Percentiles rank a stretch among this genome's conserved stretches.
These are phyloP conservation scores for Ageneiosus marmoratus DNA, from an alignment of 2,113 vertebrate species.

Conservation along the genomic window DNA sequence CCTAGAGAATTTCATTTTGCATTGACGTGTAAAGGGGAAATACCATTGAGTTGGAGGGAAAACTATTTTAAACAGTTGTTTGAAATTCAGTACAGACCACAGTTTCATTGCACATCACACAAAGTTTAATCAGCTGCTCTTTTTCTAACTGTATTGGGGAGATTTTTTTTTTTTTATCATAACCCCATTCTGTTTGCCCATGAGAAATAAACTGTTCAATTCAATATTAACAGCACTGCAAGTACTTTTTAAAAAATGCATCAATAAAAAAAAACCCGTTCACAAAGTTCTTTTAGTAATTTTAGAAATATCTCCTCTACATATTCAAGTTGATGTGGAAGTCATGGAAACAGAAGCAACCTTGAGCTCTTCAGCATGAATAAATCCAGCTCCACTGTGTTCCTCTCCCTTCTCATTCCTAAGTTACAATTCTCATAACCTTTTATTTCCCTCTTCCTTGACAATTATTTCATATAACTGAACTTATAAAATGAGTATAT, in stretches of 20 bases:
- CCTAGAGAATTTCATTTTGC: background rate
- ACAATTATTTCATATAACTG: slow-evolving; percentile 33
- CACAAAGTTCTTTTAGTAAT: background rate
- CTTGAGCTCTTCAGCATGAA: slow-evolving; percentile 54
- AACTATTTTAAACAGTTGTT: background rate
- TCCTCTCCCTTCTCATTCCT: slow-evolving; percentile 28
- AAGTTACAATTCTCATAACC: slow-evolving; percentile 38
- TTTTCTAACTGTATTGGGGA: background rate
- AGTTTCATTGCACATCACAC: background rate
- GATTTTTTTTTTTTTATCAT: no score
- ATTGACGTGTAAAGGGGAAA: background rate
- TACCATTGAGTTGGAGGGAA: background rate
- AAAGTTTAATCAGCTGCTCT: background rate
- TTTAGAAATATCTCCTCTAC: background rate
- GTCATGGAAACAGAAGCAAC: slow-evolving; percentile 37
- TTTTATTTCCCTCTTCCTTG: slow-evolving; percentile 14
- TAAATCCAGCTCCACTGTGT: slow-evolving; percentile 43
- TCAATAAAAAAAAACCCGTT: background rate
- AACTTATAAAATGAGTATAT: slow-evolving; percentile 17
- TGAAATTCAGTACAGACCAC: background rate
- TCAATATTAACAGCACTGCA: background rate
- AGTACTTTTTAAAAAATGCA: background rate
- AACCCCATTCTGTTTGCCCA: background rate
- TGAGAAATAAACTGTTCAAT: background rate
- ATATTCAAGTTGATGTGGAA: background rate